Evolutionary conservation across 2,888 invertebrate species (phyloP), one percentile per base, ranked within the genome.

Genomic region (Alviniconcha strummeri): DNA sequence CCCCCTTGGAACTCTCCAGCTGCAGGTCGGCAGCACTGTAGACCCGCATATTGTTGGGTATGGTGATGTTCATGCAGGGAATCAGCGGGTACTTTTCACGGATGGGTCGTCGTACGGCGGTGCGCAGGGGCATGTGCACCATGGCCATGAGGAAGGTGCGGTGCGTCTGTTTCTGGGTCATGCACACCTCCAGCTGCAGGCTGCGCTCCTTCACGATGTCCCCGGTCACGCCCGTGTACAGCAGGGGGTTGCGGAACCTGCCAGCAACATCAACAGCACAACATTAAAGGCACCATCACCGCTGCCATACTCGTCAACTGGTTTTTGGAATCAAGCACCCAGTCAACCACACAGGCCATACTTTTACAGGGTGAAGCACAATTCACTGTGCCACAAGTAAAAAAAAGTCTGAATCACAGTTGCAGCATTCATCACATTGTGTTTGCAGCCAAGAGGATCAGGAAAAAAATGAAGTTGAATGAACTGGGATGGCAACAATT

Each of bases 31-130:
- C 87, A 17, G 91, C 90, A 85, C 90, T 89, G 84, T 91, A 91
- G 13, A 92, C 90, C 72, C 89, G 90, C 92, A 92, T 91, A 78
- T 88, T 91, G 67, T 89, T 86, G 8, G 92, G 92, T 64, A 92
- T 89, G 13, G 90, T 89, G 52, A 91, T 88, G 83, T 92, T 91
- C 88, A 91, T 89, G 84, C 91, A 91, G 0, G 92, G 90, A 76
- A 90, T 91, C 17, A 93, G 84, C 0, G 91, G 85, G 80, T 89
- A 89, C 81, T 90, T 90, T 82, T 92, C 90, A 56, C 90, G 87
- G 8, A 92, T 89, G 17, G 92, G 87, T 84, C 89, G 89, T 83
- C 90, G 91, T 5, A 92, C 90, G 3, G 92, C 92, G 19, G 85
- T 84, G 55, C 88, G 88, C 56, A 92, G 83, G 0, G 92, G 89